phyloP scores from a whole-genome alignment of 1,140 invertebrate genomes.

The Goniozus legneri region DNA sequence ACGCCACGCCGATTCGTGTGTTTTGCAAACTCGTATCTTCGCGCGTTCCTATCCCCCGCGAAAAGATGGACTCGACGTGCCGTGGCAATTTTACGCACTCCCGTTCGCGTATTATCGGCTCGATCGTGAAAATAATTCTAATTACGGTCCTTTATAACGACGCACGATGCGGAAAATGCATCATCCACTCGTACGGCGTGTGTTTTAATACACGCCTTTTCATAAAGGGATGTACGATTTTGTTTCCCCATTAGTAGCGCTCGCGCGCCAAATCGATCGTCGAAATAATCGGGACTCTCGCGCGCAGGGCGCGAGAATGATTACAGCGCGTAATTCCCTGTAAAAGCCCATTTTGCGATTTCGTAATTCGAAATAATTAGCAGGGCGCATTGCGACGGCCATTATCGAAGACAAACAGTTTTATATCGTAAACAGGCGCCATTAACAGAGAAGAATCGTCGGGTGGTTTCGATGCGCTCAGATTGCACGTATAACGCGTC shows the following conservation, averaged over 20 bases:
- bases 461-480: too few relatives aligned
- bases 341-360: constrained; percentile 35
- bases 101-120: too few relatives aligned
- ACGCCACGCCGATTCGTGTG: too few relatives aligned
- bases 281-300: constrained; percentile 23
- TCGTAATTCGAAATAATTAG: constrained; percentile 37
- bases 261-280: constrained; percentile 16
- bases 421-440: constrained; percentile 34
- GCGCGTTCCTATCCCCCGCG: too few relatives aligned
- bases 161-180: constrained; percentile 28
- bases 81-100: too few relatives aligned
- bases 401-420: constrained; percentile 34
- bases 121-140: too few relatives aligned
- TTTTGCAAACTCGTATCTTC: too few relatives aligned
- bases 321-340: constrained; percentile 29
- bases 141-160: constrained; percentile 49
- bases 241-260: constrained; percentile 19
- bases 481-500: too few relatives aligned
- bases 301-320: constrained; percentile 27
- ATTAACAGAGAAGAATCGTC: constrained; percentile 35
- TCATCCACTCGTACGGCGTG: background rate
- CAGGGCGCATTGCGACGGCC: constrained; percentile 30
- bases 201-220: background rate
- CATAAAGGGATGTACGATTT: constrained; percentile 10
- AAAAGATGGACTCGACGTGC: too few relatives aligned